These are phyloP conservation scores for Griposia aprilina DNA, from an alignment of 2,888 invertebrate genomes.

Conservation along the genomic window DNA sequence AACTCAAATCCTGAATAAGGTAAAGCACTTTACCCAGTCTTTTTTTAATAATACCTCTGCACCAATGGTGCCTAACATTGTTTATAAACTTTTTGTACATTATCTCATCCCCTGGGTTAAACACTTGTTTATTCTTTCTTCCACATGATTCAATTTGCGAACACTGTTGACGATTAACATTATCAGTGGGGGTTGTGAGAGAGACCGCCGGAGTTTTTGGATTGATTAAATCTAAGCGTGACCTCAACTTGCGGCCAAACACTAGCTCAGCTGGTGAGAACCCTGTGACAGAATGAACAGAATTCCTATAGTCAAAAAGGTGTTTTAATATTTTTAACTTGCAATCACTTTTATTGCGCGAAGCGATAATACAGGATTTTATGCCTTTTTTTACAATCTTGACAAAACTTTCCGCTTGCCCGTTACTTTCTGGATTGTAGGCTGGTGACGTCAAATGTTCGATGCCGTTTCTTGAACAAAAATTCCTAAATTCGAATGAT, in stretches of 20 bases:
- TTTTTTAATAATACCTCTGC: background rate
- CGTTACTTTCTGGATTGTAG: too few species aligned
- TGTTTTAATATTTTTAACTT: too few species aligned
- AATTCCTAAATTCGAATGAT: too few species aligned
- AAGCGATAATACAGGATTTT: too few species aligned
- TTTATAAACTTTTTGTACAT: constrained; percentile 1
- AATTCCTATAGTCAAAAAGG: too few species aligned
- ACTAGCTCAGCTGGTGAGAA: background rate
- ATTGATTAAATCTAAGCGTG: background rate
- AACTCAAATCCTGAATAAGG: background rate
- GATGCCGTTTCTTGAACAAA: too few species aligned
- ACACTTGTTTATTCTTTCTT: background rate
- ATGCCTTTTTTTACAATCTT: too few species aligned
- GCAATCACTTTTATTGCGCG: too few species aligned
- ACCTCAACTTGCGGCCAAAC: background rate
- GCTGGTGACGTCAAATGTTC: too few species aligned
- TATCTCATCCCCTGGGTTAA: background rate
- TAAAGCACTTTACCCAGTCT: constrained; percentile 7
- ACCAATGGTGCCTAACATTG: background rate
- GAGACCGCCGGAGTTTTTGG: background rate
- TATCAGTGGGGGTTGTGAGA: background rate
- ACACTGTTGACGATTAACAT: constrained; percentile 2
- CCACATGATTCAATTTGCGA: background rate
- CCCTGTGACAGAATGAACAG: background rate
- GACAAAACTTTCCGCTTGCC: too few species aligned